Evolutionary conservation across 1,140 invertebrate genomes (phyloP).

Genomic region (Thalassaphorura encarpata): DNA sequence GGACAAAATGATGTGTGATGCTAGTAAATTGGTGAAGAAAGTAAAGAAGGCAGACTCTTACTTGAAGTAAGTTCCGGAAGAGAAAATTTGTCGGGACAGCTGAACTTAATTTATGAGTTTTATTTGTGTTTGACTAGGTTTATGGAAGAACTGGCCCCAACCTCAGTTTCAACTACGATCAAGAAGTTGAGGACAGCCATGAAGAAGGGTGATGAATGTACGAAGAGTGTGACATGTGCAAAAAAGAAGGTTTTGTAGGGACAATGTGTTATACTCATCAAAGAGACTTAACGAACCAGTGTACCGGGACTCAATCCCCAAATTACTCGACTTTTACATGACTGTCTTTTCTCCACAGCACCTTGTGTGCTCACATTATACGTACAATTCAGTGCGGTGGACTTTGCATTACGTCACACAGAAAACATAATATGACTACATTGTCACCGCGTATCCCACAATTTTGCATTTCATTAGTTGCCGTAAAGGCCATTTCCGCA

Average conservation of each 20-base stretch:
- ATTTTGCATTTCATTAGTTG: too few relatives aligned
- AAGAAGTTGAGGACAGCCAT: slow-evolving; percentile 31
- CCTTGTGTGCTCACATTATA: slow-evolving; percentile 4
- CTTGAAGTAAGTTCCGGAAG: slow-evolving; percentile 31
- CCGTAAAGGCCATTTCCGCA: too few relatives aligned
- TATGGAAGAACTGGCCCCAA: slow-evolving; percentile 32
- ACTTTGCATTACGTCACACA: too few relatives aligned
- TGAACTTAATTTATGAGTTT: not conserved
- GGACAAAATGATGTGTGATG: slow-evolving; percentile 32
- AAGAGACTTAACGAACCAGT: too few relatives aligned
- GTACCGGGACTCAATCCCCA: too few relatives aligned
- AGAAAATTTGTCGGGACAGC: not conserved
- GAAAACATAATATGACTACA: too few relatives aligned
- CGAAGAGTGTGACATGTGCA: slow-evolving; percentile 23
- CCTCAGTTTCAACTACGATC: slow-evolving; percentile 28
- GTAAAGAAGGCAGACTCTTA: slow-evolving; percentile 33
- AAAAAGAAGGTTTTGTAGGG: too few relatives aligned
- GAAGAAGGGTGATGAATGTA: slow-evolving; percentile 33
- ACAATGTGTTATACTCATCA: too few relatives aligned
- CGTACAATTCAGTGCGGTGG: too few relatives aligned
- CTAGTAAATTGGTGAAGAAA: slow-evolving; percentile 33
- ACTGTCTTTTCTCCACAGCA: slow-evolving; percentile 4
- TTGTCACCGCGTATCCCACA: too few relatives aligned
- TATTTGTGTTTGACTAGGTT: slow-evolving; percentile 16
- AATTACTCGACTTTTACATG: not conserved